Percentiles rank a stretch among this genome's conserved stretches.
phyloP scores from a whole-genome alignment of 2,888 invertebrate species.

The Phasia obesa region DNA sequence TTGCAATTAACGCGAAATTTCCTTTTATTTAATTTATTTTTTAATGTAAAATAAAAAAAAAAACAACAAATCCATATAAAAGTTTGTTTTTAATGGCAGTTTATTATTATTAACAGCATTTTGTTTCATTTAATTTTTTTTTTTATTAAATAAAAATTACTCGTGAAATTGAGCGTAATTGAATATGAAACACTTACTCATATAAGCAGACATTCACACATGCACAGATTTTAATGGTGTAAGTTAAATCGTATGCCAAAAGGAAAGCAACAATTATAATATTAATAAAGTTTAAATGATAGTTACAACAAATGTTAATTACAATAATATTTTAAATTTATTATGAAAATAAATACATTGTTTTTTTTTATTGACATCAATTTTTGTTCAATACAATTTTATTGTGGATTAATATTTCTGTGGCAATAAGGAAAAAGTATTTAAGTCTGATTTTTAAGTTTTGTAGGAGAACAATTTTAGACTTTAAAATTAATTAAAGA shows the following conservation, averaged over 20 bases:
- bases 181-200: conserved; percentile 48
- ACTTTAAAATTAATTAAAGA: no score
- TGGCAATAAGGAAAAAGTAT: no score
- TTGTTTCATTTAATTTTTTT: conserved; percentile 29
- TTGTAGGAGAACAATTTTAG: no score
- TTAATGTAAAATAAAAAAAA: conserved; percentile 6
- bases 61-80: not conserved
- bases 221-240: not conserved
- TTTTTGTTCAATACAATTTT: conserved; percentile 27
- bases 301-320: conserved; percentile 25
- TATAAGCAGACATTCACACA: not conserved
- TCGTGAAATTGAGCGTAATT: conserved; percentile 57
- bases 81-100: conserved; percentile 30
- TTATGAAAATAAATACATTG: conserved; percentile 45
- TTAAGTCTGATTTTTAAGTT: no score
- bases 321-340: conserved; percentile 37
- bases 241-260: conserved; percentile 4
- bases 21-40: conserved; percentile 42
- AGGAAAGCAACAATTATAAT: conserved; percentile 43
- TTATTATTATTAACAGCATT: conserved; percentile 33
- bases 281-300: conserved; percentile 49
- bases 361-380: conserved; percentile 30
- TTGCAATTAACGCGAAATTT: conserved; percentile 51
- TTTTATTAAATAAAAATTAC: conserved; percentile 55
- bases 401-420: not conserved